phyloP scores from a whole-genome alignment of 2,113 vertebrate species.

The human region DNA sequence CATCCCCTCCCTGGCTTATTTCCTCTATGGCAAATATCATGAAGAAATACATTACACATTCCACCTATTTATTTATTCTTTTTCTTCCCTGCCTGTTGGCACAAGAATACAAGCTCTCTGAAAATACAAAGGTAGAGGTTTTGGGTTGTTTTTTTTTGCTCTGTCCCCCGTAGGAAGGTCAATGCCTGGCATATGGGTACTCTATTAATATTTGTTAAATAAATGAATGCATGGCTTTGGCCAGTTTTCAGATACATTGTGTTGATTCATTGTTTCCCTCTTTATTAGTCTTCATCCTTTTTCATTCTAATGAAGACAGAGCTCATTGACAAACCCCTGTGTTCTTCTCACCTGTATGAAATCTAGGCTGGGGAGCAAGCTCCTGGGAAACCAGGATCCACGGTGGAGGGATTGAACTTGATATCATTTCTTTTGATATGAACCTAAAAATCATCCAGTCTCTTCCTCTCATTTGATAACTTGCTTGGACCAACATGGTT shows the following conservation, averaged over 20 bases:
- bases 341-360: neutral
- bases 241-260: neutral
- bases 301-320: neutral
- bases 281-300: neutral
- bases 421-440: too few species aligned
- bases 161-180: neutral
- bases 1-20: fast-evolving
- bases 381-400: fast-evolving
- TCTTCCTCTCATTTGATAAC: neutral
- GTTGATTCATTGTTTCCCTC: neutral
- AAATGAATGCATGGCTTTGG: too few species aligned
- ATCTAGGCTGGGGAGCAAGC: neutral
- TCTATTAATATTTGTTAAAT: neutral
- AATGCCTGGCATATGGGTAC: too few species aligned
- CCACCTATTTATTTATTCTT: neutral
- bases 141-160: neutral
- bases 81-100: neutral
- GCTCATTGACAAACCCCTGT: neutral
- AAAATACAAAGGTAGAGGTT: neutral
- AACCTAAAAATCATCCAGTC: too few species aligned
- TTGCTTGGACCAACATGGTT: neutral
- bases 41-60: neutral
- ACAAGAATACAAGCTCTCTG: neutral
- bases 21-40: neutral
- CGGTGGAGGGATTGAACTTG: neutral